Percentiles rank a stretch among this genome's conserved stretches.
Evolutionary conservation across 2,113 vertebrate species (phyloP).

Genomic region (Anser cygnoides): DNA sequence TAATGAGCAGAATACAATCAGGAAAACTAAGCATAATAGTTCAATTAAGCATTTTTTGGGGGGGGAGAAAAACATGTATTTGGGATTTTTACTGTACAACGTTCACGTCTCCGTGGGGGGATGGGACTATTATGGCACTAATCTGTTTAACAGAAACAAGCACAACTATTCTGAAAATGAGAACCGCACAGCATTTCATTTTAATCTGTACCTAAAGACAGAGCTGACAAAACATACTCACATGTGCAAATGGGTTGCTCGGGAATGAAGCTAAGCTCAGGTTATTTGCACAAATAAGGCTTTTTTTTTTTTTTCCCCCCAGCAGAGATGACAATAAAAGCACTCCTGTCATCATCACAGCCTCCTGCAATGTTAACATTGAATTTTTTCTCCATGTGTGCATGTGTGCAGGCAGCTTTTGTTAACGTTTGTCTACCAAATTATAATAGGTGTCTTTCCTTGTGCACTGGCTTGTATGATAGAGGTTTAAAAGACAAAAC

Average conservation of each 20-base stretch:
- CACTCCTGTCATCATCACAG: neutral
- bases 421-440: conserved; percentile 37
- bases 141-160: conserved; percentile 52
- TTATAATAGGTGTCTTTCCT: conserved; percentile 35
- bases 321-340: conserved; percentile 52
- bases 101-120: neutral
- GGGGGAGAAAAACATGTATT: fast-evolving
- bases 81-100: neutral
- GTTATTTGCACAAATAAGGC: neutral
- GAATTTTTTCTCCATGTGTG: conserved; percentile 1
- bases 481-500: conserved; percentile 18
- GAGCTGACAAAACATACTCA: conserved; percentile 68
- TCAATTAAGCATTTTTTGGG: neutral
- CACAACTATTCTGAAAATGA: conserved; percentile 31
- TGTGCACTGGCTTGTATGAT: conserved; percentile 53
- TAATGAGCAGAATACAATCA: neutral
- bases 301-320: neutral
- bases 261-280: neutral
- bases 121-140: conserved; percentile 21
- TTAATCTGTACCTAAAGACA: conserved; percentile 50
- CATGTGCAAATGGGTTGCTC: conserved; percentile 9
- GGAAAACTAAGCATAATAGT: neutral
- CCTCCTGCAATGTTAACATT: neutral
- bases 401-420: conserved; percentile 57
- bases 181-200: conserved; percentile 38